Conservation (phyloP, 2,888 invertebrate species). For the Cylloceria caligata region DNA sequence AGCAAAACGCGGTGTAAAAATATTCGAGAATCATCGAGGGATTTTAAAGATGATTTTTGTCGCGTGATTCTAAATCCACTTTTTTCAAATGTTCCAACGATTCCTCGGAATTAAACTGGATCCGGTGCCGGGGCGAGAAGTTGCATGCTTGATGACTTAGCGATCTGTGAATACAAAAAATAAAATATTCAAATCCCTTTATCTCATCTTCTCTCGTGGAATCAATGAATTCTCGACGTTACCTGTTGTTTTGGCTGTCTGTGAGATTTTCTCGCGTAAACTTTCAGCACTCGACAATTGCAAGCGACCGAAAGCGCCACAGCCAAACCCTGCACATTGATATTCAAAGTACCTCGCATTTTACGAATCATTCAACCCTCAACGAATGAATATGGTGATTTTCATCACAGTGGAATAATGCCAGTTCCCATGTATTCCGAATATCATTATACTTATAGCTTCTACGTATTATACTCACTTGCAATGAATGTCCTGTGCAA, state of each 20-base stretch:
- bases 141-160: slow-evolving; percentile 83
- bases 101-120: slow-evolving; percentile 77
- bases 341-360: slow-evolving; percentile 25
- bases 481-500: slow-evolving; percentile 82
- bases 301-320: slow-evolving; percentile 88
- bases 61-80: slow-evolving; percentile 48
- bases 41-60: slow-evolving; percentile 46
- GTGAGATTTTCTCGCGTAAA: slow-evolving; percentile 82
- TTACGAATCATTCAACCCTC: slow-evolving; percentile 6
- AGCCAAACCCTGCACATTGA: slow-evolving; percentile 86
- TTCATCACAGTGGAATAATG: neutral
- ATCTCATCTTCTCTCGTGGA: neutral
- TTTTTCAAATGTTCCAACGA: slow-evolving; percentile 42
- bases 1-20: slow-evolving; percentile 71
- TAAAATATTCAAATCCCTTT: slow-evolving; percentile 15
- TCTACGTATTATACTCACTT: slow-evolving; percentile 72
- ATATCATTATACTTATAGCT: neutral
- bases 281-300: slow-evolving; percentile 85
- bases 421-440: neutral
- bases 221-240: slow-evolving; percentile 38
- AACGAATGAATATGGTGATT: slow-evolving; percentile 1
- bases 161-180: slow-evolving; percentile 77
- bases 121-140: slow-evolving; percentile 82
- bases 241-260: slow-evolving; percentile 82
- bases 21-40: slow-evolving; percentile 64